Percentiles rank a stretch among this genome's conserved stretches.
These are phyloP conservation scores for Tachysurus fulvidraco DNA, from an alignment of 2,113 vertebrate species.

Conservation along the genomic window DNA sequence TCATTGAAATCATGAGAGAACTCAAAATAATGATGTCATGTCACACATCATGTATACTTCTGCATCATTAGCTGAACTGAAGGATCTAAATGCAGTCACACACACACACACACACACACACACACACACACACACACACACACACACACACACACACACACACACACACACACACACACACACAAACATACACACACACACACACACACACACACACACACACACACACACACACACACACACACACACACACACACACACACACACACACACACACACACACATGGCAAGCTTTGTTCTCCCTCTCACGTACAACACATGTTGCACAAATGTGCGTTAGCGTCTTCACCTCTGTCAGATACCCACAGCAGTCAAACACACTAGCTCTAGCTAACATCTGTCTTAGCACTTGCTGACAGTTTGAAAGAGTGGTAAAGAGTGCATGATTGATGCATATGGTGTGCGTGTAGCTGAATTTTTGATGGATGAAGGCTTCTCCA, in stretches of 20 bases:
- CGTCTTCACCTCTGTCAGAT: not conserved
- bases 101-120: not conserved
- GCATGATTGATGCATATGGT: slow-evolving; percentile 23
- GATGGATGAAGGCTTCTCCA: slow-evolving; percentile 42
- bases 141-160: not conserved
- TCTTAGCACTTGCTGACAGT: not conserved
- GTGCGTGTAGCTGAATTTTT: not conserved
- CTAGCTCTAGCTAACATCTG: not conserved
- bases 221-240: not conserved
- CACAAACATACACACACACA: not conserved
- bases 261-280: slow-evolving; percentile 9
- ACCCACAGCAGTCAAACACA: not conserved
- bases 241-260: not conserved
- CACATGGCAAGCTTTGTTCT: not conserved
- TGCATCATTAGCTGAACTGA: not conserved
- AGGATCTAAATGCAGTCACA: not conserved
- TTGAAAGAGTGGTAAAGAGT: slow-evolving; percentile 25
- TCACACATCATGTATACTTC: too few species aligned
- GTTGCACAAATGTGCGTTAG: not conserved
- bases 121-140: not conserved
- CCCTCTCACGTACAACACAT: not conserved
- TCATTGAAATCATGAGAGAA: not conserved
- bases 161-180: not conserved
- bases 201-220: not conserved
- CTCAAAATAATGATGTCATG: not conserved